A percentile compares a stretch with the other conserved stretches of the same genome.
Conservation (phyloP, 2,888 invertebrate species). For the Elmis aenea region DNA sequence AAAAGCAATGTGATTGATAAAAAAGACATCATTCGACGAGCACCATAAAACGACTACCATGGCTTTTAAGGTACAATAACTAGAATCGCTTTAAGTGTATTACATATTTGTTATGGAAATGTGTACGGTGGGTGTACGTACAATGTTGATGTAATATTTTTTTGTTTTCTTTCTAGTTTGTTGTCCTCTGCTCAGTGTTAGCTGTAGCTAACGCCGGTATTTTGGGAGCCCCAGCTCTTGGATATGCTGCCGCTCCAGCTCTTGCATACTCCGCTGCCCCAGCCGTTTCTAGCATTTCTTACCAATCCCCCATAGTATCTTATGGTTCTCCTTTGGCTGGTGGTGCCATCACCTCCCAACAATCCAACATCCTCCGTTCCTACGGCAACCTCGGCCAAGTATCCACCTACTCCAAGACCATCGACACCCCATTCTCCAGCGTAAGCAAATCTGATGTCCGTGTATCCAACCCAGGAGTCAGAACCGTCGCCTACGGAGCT, state of each 20-base stretch:
- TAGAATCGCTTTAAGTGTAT: too few relatives aligned
- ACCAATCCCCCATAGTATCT: constrained; percentile 28
- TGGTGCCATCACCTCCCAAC: constrained; percentile 55
- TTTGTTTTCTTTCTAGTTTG: constrained; percentile 49
- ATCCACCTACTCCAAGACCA: constrained; percentile 64
- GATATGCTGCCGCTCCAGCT: constrained; percentile 40
- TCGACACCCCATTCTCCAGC: constrained; percentile 69
- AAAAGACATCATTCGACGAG: too few relatives aligned
- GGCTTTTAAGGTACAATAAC: too few relatives aligned
- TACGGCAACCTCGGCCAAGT: constrained; percentile 66
- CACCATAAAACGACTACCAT: too few relatives aligned
- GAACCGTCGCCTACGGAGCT: constrained; percentile 31
- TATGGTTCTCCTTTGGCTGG: constrained; percentile 38
- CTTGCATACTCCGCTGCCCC: constrained; percentile 32
- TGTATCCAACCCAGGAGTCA: constrained; percentile 59
- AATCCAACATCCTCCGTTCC: constrained; percentile 57
- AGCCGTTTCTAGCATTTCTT: constrained; percentile 24
- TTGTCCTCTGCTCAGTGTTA: constrained; percentile 54
- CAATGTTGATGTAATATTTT: too few relatives aligned
- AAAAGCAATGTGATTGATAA: too few relatives aligned
- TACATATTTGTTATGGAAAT: too few relatives aligned
- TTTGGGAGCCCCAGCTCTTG: constrained; percentile 46
- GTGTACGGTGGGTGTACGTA: too few relatives aligned
- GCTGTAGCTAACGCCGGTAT: constrained; percentile 57
- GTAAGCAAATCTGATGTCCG: constrained; percentile 66